phyloP scores from a whole-genome alignment of 2,888 invertebrate species.

The Adelphocoris suturalis region DNA sequence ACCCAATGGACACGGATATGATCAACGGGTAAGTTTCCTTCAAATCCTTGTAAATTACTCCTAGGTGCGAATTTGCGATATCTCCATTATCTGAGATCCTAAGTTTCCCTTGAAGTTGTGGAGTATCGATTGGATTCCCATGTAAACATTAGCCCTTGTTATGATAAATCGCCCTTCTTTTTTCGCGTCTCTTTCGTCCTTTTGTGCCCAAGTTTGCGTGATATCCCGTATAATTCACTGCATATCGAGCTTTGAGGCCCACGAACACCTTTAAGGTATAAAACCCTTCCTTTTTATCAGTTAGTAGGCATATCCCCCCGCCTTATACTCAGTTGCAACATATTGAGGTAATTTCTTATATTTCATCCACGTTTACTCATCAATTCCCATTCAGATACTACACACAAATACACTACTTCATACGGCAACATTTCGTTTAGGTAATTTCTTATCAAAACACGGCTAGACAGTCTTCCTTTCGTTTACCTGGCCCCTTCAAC shows the following conservation, averaged over 20 bases:
- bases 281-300: not conserved
- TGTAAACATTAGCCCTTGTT: conserved; percentile 36
- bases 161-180: conserved; percentile 8
- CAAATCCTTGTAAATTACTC: not conserved
- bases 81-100: not conserved
- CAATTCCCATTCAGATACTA: not conserved
- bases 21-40: conserved; percentile 5
- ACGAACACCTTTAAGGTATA: not conserved
- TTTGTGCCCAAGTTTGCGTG: conserved; percentile 7
- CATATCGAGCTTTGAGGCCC: not conserved
- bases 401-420: not conserved
- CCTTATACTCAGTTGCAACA: not conserved
- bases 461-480: not conserved
- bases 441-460: not conserved
- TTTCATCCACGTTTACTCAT: not conserved
- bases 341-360: not conserved
- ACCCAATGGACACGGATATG: conserved; percentile 20
- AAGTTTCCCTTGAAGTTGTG: not conserved
- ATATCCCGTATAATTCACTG: not conserved
- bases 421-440: not conserved
- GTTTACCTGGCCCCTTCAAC: not conserved
- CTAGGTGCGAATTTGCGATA: not conserved
- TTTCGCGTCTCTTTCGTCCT: not conserved
- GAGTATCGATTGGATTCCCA: not conserved
- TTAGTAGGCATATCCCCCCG: not conserved